Base-by-base conservation (phyloP, 2,113 vertebrate genomes). In the Thunnus maccoyii region DNA sequence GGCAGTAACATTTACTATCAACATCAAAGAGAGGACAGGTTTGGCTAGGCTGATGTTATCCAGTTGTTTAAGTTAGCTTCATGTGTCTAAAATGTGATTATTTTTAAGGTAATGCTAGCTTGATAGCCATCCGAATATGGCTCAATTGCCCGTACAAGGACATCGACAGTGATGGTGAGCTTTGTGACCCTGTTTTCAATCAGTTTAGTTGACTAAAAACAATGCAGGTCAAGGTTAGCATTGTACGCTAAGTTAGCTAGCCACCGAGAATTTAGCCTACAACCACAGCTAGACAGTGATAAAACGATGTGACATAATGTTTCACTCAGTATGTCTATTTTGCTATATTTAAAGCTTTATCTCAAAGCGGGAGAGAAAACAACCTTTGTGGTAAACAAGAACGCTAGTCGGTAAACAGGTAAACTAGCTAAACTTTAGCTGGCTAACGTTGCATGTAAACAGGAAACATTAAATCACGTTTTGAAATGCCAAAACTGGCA, bases 161-260 rank as follows among this genome's bases (percentile, higher is more conserved):
- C 58, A 18, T 4, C 9, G 55, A 64, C 63, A 27, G 65, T 44
- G 27, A 90, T 66, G 90, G 89, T 92, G 82, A 88, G 87, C 36
- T 57, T 0, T 20, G 8, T 48, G 0, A 11, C 16, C 36, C 18
- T 5, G 67, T 54, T 70, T 60, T 52, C 9, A 5, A 4, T 25
- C 25, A 7, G 1, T 63, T 63, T 48, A 20, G n/a, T 14, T 16
- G 65, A 16, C 11, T 36, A 7, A n/a, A 57, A 46, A 22, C 6
- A 10, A 50, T 8, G 50, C 16, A 15, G 41, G 32, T 78, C 22
- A 52, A 30, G 51, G 80, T 72, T 73, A 82, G 73, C 80, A 47
- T 55, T 5, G 4, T 41, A n/a, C 16, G 54, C 54, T 55, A 36
- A 27, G 60, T 20, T 65, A 75, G 78, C 74, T 62, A 61, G 70